Percentiles rank a stretch among this genome's conserved stretches.
These are phyloP conservation scores for Prosopocoilus inquinatus DNA, from an alignment of 2,888 invertebrate genomes.

Conservation along the genomic window DNA sequence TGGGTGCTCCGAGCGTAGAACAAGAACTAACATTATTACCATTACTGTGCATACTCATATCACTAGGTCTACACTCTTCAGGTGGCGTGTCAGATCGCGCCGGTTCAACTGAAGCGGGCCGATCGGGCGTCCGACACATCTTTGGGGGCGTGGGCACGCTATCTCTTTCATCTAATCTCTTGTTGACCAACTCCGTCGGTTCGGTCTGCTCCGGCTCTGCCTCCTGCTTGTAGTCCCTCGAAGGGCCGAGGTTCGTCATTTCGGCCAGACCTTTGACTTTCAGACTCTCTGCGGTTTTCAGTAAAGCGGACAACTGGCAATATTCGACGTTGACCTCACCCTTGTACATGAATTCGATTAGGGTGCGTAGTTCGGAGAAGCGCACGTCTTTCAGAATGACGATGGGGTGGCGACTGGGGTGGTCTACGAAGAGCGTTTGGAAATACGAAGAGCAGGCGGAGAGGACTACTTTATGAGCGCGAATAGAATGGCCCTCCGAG, in stretches of 20 bases:
- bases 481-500: slow-evolving; percentile 92
- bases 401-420: slow-evolving; percentile 89
- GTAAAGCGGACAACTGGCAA: slow-evolving; percentile 85
- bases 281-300: slow-evolving; percentile 89
- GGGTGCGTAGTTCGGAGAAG: slow-evolving; percentile 84
- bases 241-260: slow-evolving; percentile 79
- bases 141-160: slow-evolving; percentile 30
- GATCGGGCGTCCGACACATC: slow-evolving; percentile 33
- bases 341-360: slow-evolving; percentile 96
- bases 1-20: slow-evolving; percentile 54
- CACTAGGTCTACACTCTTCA: slow-evolving; percentile 54
- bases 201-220: slow-evolving; percentile 46
- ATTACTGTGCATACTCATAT: slow-evolving; percentile 57
- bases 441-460: slow-evolving; percentile 96
- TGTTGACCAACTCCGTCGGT: slow-evolving; percentile 47
- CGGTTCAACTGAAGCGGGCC: slow-evolving; percentile 38
- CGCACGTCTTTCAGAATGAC: slow-evolving; percentile 94
- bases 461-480: slow-evolving; percentile 91
- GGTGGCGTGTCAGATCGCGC: slow-evolving; percentile 30
- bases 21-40: slow-evolving; percentile 50
- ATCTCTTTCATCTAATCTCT: slow-evolving; percentile 22
- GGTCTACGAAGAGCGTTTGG: slow-evolving; percentile 89
- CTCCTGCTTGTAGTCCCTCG: slow-evolving; percentile 46
- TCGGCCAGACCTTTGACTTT: slow-evolving; percentile 92
- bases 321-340: slow-evolving; percentile 94